These are phyloP conservation scores for Venustaconcha ellipsiformis DNA, from an alignment of 1,140 invertebrate species.

Conservation along the genomic window DNA sequence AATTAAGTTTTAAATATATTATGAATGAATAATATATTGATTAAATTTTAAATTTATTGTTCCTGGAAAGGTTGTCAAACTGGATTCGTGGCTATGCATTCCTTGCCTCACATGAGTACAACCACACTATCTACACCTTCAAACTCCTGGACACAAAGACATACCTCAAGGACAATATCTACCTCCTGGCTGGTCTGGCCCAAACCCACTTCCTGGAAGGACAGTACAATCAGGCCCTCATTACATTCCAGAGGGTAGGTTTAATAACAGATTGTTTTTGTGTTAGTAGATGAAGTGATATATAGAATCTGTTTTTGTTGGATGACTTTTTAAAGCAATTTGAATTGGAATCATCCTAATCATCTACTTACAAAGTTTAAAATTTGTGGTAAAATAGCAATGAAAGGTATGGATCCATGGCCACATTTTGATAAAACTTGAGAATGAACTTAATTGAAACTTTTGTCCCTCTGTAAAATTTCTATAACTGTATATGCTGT, in stretches of 20 bases:
- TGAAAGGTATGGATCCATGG: not conserved
- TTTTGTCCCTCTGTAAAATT: no score
- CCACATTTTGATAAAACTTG: not conserved
- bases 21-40: not conserved
- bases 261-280: conserved; percentile 13
- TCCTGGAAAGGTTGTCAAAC: conserved; percentile 72
- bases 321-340: not conserved
- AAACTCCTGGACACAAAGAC: conserved; percentile 74
- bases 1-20: not conserved
- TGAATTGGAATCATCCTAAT: not conserved
- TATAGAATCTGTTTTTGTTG: not conserved
- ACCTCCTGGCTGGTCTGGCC: conserved; percentile 76
- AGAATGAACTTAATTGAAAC: no score
- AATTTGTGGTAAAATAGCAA: not conserved
- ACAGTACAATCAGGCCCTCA: conserved; percentile 65
- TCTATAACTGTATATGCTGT: no score
- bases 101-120: conserved; percentile 76
- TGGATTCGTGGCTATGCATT: conserved; percentile 80
- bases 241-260: conserved; percentile 65
- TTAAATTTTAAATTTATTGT: not conserved
- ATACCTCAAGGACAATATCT: conserved; percentile 76
- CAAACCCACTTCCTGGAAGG: conserved; percentile 77
- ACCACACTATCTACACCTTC: conserved; percentile 75
- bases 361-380: not conserved
- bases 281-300: not conserved